Base-by-base conservation (phyloP, 1,140 invertebrate genomes). In the Eulimnadia texana region DNA sequence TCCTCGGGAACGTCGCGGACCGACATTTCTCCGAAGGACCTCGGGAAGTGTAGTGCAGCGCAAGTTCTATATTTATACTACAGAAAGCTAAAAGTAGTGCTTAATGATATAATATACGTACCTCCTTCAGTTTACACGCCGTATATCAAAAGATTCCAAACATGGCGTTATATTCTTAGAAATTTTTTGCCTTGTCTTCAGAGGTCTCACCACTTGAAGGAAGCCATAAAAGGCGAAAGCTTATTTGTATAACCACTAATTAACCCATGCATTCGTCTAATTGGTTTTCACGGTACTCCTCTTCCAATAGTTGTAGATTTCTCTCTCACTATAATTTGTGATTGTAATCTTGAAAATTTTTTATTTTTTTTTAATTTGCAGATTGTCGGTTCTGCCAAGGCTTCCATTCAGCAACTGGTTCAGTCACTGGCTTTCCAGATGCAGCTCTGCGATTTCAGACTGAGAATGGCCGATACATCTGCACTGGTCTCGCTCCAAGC, bases 391-490 rank as follows among this genome's bases (percentile, higher is more conserved):
- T 68, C 67, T 47, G 67, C 69, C 60, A 68, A 68, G 20, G 53
- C 54, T 53, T 65, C 66, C 64, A 55, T 72, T 58, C 68, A 61
- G 62, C 66, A 68, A 22, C 42, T 69, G 56, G 61, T 71, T 28
- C 51, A 62, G 10, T 60, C 66, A 53, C 64, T 68, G 58, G 61
- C 65, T 50, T 66, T 67, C 58, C 68, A 70, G 1, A 79, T 80
- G 68, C 82, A 81, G 68, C 74, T 79, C 13, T 76, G 70, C 69
- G 67, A 71, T 73, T 70, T 80, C 78, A 49, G 76, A 72, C 69
- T 83, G 2, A 76, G 81, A 59, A 76, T 84, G 24, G 80, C 80
- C 22, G 81, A 80, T 6, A 82, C 81, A 1, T 77, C 79, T 67
- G 80, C 81, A 50, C 78, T 79, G 50, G 77, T 82, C 20, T 78